Conservation (phyloP, 1,140 invertebrate species). For the Drosophila gunungcola region DNA sequence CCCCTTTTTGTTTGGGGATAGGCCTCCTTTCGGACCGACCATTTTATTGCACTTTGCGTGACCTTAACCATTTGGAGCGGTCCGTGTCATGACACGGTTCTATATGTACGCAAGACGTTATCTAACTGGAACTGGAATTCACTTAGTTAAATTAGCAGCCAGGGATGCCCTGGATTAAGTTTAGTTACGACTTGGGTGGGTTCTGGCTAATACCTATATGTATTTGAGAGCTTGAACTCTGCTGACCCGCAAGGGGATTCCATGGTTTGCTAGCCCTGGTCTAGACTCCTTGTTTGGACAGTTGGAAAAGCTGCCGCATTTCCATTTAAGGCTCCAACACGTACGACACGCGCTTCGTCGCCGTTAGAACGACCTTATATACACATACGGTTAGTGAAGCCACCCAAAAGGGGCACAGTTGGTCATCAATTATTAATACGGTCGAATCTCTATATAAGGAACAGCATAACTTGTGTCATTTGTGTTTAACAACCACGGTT, state of each 20-base stretch:
- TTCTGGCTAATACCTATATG: not conserved
- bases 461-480: not conserved
- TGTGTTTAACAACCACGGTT: not conserved
- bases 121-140: slow-evolving; percentile 42
- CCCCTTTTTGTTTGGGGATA: slow-evolving; percentile 7
- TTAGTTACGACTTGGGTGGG: slow-evolving; percentile 6
- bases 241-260: slow-evolving; percentile 17
- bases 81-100: slow-evolving; percentile 45
- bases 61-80: slow-evolving; percentile 61
- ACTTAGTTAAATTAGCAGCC: slow-evolving; percentile 72
- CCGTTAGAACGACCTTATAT: slow-evolving; percentile 63
- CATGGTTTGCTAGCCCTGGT: slow-evolving; percentile 22
- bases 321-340: slow-evolving; percentile 64
- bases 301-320: slow-evolving; percentile 36
- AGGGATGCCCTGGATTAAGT: slow-evolving; percentile 24
- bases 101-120: slow-evolving; percentile 15
- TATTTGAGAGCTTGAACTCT: slow-evolving; percentile 22
- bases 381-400: slow-evolving; percentile 20
- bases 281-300: slow-evolving; percentile 58
- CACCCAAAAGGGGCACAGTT: slow-evolving; percentile 22
- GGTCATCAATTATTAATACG: slow-evolving; percentile 41
- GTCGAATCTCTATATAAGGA: slow-evolving; percentile 1
- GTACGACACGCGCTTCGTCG: slow-evolving; percentile 43
- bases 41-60: slow-evolving; percentile 67
- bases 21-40: slow-evolving; percentile 34